Base-by-base conservation (phyloP, 35 echinoderm and acorn worm species). In the Ptychodera flava region DNA sequence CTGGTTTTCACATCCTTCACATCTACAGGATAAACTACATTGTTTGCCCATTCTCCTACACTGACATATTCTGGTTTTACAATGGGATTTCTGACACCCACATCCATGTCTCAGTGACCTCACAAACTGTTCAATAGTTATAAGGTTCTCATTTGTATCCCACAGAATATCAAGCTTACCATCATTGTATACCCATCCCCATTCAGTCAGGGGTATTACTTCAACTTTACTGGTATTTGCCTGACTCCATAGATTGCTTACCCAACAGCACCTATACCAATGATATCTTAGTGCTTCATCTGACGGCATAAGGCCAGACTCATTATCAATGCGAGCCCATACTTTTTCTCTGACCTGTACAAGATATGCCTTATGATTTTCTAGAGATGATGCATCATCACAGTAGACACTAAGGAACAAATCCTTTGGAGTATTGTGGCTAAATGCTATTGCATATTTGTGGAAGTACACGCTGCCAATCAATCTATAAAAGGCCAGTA, bases 391-490 rank as follows among this genome's bases (percentile, higher is more conserved):
- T 29, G 1, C 76, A 30, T 38, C 83, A 0, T 82, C 0, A 38
- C 78, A 82, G 16, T 36, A 37, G 31, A 31, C 81, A 32, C 38
- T 28, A 28, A 82, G 87, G 27, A 45, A 82, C 14, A 37, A 78
- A 27, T 33, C 30, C 37, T n/a, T n/a, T n/a, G n/a, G n/a, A n/a
- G n/a, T n/a, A n/a, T n/a, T n/a, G n/a, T n/a, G n/a, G n/a, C n/a
- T n/a, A n/a, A n/a, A n/a, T n/a, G n/a, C n/a, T n/a, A n/a, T n/a
- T n/a, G n/a, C n/a, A 83, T 80, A 79, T 32, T 89, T 89, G 30
- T 82, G 36, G 30, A 52, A 81, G 27, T 89, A 89, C 35, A 89
- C 79, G 77, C 87, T 36, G 1, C 78, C 87, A 89, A 89, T 32
- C 16, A 89, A 32, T 27, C 87, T 78, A n/a, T n/a, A n/a, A n/a